These are phyloP conservation scores for Leptarthrus brevirostris DNA, from an alignment of 2,888 invertebrate genomes.

Conservation along the genomic window DNA sequence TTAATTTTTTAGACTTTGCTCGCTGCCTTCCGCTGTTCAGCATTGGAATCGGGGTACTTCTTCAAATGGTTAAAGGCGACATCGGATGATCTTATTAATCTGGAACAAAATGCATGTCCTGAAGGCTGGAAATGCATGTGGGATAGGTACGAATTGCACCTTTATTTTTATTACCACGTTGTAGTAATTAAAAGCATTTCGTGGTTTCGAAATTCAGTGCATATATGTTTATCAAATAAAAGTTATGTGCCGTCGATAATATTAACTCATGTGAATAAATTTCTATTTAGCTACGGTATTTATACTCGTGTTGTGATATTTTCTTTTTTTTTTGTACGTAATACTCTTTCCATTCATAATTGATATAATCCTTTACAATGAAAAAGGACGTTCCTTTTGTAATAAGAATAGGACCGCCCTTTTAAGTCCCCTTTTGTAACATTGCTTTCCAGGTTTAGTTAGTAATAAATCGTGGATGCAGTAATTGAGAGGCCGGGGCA, in stretches of 20 bases:
- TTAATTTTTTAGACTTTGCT: conserved; percentile 73
- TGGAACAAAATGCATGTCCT: conserved; percentile 76
- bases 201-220: conserved; percentile 14
- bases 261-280: conserved; percentile 42
- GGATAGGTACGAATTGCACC: conserved; percentile 74
- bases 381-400: conserved; percentile 16
- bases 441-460: conserved; percentile 45
- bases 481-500: neutral
- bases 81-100: conserved; percentile 71
- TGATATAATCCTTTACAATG: conserved; percentile 8
- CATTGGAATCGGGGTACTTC: conserved; percentile 72
- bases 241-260: conserved; percentile 38
- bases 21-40: conserved; percentile 72
- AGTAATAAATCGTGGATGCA: conserved; percentile 32
- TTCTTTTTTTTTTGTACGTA: conserved; percentile 13
- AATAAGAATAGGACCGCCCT: conserved; percentile 6
- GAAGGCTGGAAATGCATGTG: conserved; percentile 77
- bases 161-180: conserved; percentile 39
- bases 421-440: conserved; percentile 30
- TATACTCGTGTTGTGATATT: conserved; percentile 39
- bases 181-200: conserved; percentile 31
- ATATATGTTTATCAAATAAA: conserved; percentile 24
- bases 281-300: conserved; percentile 24
- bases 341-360: neutral
- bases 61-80: conserved; percentile 72